Conservation (phyloP, 2,797 vertebrate genomes). For the Tenualosa ilisha region DNA sequence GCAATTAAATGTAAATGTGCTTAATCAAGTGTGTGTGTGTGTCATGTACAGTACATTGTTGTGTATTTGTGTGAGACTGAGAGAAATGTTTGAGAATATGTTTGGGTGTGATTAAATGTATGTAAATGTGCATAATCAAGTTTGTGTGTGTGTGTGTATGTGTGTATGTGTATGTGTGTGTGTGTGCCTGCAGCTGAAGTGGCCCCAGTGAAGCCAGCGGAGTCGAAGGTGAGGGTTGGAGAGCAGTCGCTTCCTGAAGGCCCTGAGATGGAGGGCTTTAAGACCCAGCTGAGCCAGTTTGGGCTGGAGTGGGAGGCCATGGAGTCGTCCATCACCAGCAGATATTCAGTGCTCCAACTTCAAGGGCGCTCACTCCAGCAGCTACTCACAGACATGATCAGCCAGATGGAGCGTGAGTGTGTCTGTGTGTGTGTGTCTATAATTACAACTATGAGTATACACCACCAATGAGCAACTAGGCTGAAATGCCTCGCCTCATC, state of each 20-base stretch:
- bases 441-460: no score
- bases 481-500: no score
- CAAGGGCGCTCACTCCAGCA: constrained; percentile 73
- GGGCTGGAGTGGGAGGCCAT: constrained; percentile 71
- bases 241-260: constrained; percentile 70
- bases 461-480: no score
- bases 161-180: constrained; percentile 27
- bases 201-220: constrained; percentile 61
- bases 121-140: background rate
- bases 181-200: constrained; percentile 62
- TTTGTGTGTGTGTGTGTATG: background rate
- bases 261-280: constrained; percentile 79
- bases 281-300: constrained; percentile 70
- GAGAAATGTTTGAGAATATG: no score
- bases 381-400: constrained; percentile 76
- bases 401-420: constrained; percentile 85
- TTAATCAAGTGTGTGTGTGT: background rate
- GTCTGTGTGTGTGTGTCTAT: background rate
- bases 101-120: no score
- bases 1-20: background rate
- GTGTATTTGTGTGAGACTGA: background rate
- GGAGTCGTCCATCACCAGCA: constrained; percentile 58
- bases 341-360: constrained; percentile 73
- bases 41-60: background rate
- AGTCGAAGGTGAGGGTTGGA: constrained; percentile 51